Percentiles rank a stretch among this genome's conserved stretches.
Evolutionary conservation across 2,113 vertebrate genomes (phyloP).

Genomic region (Callipepla californica): DNA sequence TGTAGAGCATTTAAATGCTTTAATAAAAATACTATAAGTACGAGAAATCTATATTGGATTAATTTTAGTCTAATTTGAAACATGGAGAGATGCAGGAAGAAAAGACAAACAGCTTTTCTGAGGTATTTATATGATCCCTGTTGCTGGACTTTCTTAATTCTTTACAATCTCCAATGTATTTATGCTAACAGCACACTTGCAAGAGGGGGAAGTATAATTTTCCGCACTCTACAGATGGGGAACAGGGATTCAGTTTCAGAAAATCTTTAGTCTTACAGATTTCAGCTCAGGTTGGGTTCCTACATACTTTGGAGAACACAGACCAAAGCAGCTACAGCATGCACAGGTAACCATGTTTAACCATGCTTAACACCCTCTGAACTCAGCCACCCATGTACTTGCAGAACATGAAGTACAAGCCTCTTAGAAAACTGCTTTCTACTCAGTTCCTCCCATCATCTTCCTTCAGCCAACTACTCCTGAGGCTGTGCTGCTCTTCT

Average conservation of each 20-base stretch:
- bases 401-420: not conserved
- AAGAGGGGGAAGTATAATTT: not conserved
- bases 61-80: slow-evolving; percentile 43
- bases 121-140: not conserved
- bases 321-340: not conserved
- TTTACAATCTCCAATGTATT: not conserved
- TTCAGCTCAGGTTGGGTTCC: not conserved
- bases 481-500: not conserved
- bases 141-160: slow-evolving; percentile 1
- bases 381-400: not conserved
- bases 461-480: not conserved
- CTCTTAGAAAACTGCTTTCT: not conserved
- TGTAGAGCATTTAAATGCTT: slow-evolving; percentile 62
- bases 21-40: slow-evolving; percentile 37
- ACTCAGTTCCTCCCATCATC: not conserved
- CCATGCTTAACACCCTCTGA: not conserved
- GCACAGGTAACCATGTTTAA: not conserved
- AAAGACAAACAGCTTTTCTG: slow-evolving; percentile 15
- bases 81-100: slow-evolving; percentile 11
- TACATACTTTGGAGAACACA: not conserved
- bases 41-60: slow-evolving; percentile 49
- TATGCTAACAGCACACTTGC: not conserved
- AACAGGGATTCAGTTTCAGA: not conserved
- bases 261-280: not conserved
- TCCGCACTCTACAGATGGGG: not conserved